Evolutionary conservation across 1,140 invertebrate species (phyloP), one percentile per base, ranked within the genome.

Genomic region (Aphis gossypii): DNA sequence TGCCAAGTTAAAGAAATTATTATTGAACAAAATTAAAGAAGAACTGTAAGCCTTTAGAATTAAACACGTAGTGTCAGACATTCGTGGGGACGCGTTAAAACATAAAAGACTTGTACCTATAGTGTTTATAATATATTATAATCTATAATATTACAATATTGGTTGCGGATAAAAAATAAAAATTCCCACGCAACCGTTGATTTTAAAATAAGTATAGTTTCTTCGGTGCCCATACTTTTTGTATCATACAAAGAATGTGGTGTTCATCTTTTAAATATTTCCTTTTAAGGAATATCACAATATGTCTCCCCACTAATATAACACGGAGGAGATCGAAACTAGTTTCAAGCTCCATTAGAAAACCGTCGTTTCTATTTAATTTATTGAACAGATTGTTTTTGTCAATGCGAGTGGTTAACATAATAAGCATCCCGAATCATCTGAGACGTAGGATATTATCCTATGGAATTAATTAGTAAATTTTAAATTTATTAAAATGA

Each of bases 241-340:
- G 35, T 54, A 35, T 35, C n/a, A 35, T 30, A n/a, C 46, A 23
- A 90, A 68, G 56, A 90, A 90, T 68, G 41, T 44, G 14, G 4
- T 5, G n/a, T 60, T 44, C 38, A 18, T 90, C 56, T 60, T 90
- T 90, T 68, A 30, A 90, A 90, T 90, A 90, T 35, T 68, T 68
- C 56, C 89, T 68, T 90, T 68, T 90, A 68, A n/a, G 56, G 89
- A n/a, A n/a, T 44, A 68, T 90, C 56, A 90, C 89, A 68, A 90
- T 60, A 90, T 60, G 18, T 90, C 9, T 60, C 23, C 89, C 89
- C 54, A 44, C 51, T 90, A 68, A 90, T 23, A 68, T 90, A 90
- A 44, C 56, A 25, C 25, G 2, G 20, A 90, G 54, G 44, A 44
- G 23, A 44, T 20, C 11, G 11, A 44, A 68, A 90, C 54, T 90